phyloP scores from a whole-genome alignment of 2,797 vertebrate species.

The Peromyscus eremicus region DNA sequence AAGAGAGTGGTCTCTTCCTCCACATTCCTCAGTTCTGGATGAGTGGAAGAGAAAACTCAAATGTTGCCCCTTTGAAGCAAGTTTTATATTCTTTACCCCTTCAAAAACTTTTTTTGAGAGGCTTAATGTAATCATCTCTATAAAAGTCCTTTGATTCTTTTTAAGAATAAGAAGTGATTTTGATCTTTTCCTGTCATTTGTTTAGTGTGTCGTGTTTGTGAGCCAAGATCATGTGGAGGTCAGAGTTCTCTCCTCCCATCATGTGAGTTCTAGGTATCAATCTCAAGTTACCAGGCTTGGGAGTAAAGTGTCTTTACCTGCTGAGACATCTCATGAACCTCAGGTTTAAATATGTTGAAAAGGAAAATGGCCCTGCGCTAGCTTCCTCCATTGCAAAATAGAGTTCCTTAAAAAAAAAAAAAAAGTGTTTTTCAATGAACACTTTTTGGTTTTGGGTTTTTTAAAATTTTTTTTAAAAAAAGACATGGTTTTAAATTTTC shows the following conservation, averaged over 20 bases:
- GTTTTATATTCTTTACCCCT: not conserved
- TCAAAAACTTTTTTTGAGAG: not conserved
- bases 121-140: not conserved
- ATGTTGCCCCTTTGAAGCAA: not conserved
- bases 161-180: not conserved
- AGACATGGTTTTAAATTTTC: not conserved
- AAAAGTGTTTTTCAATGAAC: not conserved
- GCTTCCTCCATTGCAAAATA: constrained; percentile 7
- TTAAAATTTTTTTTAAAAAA: not conserved
- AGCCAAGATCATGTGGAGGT: too few relatives aligned
- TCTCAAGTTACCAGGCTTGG: not conserved
- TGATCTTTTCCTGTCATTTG: not conserved
- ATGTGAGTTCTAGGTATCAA: not conserved
- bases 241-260: not conserved
- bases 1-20: not conserved
- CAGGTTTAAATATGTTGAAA: not conserved
- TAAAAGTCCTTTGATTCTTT: not conserved
- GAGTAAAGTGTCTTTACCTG: not conserved
- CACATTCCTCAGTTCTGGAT: too few relatives aligned
- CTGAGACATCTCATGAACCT: not conserved
- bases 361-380: not conserved
- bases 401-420: constrained; percentile 21
- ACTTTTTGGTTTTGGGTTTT: not conserved
- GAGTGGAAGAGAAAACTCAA: not conserved
- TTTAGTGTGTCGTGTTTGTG: too few relatives aligned